phyloP scores from a whole-genome alignment of 2,797 vertebrate genomes.

The Spea hammondii region DNA sequence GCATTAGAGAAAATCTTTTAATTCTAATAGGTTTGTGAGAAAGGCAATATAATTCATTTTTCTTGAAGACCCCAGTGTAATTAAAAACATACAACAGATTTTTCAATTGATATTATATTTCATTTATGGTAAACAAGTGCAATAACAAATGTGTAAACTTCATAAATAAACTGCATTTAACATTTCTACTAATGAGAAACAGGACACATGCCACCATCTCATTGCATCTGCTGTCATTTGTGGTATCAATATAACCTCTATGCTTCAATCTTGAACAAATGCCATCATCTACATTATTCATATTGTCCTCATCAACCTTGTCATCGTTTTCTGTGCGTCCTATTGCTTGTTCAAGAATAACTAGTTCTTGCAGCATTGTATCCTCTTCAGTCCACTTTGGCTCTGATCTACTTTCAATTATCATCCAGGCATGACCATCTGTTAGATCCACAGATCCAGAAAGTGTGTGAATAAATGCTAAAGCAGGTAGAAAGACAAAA shows the following conservation, averaged over 20 bases:
- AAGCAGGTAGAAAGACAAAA: conserved; percentile 37
- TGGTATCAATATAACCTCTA: conserved; percentile 43
- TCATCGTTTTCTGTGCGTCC: conserved; percentile 40
- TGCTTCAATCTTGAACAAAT: conserved; percentile 45
- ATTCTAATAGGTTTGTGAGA: conserved; percentile 1
- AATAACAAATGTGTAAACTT: conserved; percentile 13
- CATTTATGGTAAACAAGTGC: not conserved
- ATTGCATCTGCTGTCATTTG: conserved; percentile 48
- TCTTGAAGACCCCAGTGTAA: not conserved
- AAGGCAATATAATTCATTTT: not conserved
- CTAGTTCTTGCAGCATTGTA: conserved; percentile 43
- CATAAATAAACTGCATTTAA: conserved; percentile 23
- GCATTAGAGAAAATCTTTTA: not conserved
- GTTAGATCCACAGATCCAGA: conserved; percentile 35
- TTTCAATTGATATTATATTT: not conserved
- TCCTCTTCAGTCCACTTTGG: conserved; percentile 48
- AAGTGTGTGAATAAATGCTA: conserved; percentile 41
- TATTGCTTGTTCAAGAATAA: conserved; percentile 45
- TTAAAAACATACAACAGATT: conserved; percentile 18
- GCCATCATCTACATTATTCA: conserved; percentile 49
- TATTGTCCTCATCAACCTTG: conserved; percentile 52
- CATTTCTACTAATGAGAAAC: conserved; percentile 43
- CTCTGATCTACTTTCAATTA: conserved; percentile 45
- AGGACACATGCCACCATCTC: conserved; percentile 41
- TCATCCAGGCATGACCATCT: conserved; percentile 47